Percentiles rank a stretch among this genome's conserved stretches.
These are phyloP conservation scores for Caenorhabditis sp. DNA, from an alignment of 2,888 invertebrate species.

Conservation along the genomic window DNA sequence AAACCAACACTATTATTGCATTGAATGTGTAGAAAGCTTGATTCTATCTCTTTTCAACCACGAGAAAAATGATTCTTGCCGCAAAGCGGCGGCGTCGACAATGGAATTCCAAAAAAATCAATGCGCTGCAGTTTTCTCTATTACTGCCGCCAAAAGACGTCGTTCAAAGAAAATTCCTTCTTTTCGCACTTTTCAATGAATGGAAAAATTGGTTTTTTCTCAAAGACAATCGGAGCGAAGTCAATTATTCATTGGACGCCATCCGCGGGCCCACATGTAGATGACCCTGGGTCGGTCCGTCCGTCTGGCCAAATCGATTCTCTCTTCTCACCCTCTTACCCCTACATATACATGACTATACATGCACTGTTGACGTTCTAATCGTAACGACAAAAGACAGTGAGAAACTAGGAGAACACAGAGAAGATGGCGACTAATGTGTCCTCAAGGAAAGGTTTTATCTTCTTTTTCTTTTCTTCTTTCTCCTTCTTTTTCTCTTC, in stretches of 20 bases:
- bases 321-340: slow-evolving; percentile 42
- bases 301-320: slow-evolving; percentile 45
- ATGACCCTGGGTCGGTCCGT: slow-evolving; percentile 25
- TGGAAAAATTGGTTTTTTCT: slow-evolving; percentile 29
- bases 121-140: background rate
- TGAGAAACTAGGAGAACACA: slow-evolving; percentile 9
- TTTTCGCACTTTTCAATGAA: slow-evolving; percentile 43
- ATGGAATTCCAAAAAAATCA: slow-evolving; percentile 8
- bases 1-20: background rate
- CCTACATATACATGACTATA: slow-evolving; percentile 50
- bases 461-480: slow-evolving; percentile 45
- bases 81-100: background rate
- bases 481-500: slow-evolving; percentile 15
- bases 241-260: slow-evolving; percentile 53
- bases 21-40: background rate
- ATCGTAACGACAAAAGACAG: slow-evolving; percentile 9
- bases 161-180: slow-evolving; percentile 10
- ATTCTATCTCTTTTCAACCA: background rate
- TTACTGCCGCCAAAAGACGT: background rate
- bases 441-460: slow-evolving; percentile 60
- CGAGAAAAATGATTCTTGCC: background rate
- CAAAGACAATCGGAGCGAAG: slow-evolving; percentile 31
- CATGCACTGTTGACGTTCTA: slow-evolving; percentile 61
- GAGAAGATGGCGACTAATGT: slow-evolving; percentile 58
- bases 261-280: slow-evolving; percentile 26